These are phyloP conservation scores for Zaprionus lineosus DNA, from an alignment of 2,888 invertebrate genomes.

Conservation along the genomic window DNA sequence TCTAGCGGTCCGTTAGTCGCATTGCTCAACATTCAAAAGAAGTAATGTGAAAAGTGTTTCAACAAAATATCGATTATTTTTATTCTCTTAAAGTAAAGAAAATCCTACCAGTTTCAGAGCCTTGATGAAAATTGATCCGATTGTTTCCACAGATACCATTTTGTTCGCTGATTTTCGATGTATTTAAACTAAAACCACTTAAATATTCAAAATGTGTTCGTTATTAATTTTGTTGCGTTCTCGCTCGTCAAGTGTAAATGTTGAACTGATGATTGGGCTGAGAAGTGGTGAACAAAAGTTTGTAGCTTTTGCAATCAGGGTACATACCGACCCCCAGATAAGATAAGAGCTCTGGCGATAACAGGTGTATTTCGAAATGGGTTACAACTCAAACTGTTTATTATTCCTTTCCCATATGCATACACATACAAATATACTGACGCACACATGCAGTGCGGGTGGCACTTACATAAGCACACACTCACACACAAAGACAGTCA, in stretches of 20 bases:
- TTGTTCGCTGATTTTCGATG: background rate
- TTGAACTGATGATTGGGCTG: conserved; percentile 33
- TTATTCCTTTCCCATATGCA: background rate
- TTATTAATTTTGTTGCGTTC: conserved; percentile 52
- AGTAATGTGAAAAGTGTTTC: background rate
- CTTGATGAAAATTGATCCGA: conserved; percentile 92
- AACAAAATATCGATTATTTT: background rate
- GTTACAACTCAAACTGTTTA: conserved; percentile 40
- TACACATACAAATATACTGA: too few relatives aligned
- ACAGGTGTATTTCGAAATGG: conserved; percentile 62
- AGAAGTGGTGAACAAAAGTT: conserved; percentile 37
- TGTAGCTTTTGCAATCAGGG: conserved; percentile 74
- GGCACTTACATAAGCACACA: too few relatives aligned
- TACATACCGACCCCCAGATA: conserved; percentile 36
- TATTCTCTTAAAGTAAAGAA: background rate
- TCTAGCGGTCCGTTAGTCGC: conserved; percentile 15
- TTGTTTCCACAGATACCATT: conserved; percentile 92
- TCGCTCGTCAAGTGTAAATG: conserved; percentile 73
- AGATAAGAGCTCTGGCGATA: conserved; percentile 47
- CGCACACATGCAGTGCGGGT: background rate
- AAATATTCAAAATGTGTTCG: conserved; percentile 26
- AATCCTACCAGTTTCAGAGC: conserved; percentile 89
- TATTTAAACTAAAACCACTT: conserved; percentile 3
- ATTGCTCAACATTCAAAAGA: conserved; percentile 41
- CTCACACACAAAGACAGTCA: too few relatives aligned